Evolutionary conservation across 2,113 vertebrate species (phyloP), one percentile per base, ranked within the genome.

Genomic region (Oophaga pumilio): DNA sequence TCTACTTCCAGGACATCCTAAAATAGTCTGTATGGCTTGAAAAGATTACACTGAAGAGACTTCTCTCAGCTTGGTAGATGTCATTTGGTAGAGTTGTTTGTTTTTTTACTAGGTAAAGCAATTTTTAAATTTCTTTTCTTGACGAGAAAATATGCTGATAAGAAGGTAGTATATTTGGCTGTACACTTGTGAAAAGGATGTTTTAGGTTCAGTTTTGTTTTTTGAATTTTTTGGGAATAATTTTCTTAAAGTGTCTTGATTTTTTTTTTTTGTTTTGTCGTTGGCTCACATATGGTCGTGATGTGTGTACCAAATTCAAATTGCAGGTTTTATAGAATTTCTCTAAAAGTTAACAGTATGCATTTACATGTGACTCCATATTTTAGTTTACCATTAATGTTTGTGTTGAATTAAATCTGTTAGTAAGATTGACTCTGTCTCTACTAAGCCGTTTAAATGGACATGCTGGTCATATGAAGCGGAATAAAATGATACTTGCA

Each of bases 1-100:
- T 66, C 43, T 64, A 50, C 80, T 82, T 66, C 26, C 33, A 50
- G 59, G 13, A 28, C 33, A 64, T 52, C 60, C 80, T 66, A 15
- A 82, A 82, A 50, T 82, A 82, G 59, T 49, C 18, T 49, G 6
- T 53, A 83, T 20, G 60, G 79, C 20, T 82, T 64, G 59, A n/a
- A 50, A 66, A 50, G 60, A 82, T 82, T 82, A 50, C 26, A 9
- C 13, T 82, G 13, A 66, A 82, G 33, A 50, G 12, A 50, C 33
- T 62, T 57, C 26, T 81, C 15, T 28, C 8, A 22, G 15, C 6
- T 80, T 59, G 53, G 43, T 60, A 28, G 53, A 62, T 81, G 26
- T 20, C 8, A 14, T 50, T 24, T 68, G 20, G 12, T 49, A 24
- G 9, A 80, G 50, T 13, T 81, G 57, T n/a, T 82, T 49, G 20